phyloP scores from a whole-genome alignment of 2,113 vertebrate species.

The Eudyptes chrysolophus region DNA sequence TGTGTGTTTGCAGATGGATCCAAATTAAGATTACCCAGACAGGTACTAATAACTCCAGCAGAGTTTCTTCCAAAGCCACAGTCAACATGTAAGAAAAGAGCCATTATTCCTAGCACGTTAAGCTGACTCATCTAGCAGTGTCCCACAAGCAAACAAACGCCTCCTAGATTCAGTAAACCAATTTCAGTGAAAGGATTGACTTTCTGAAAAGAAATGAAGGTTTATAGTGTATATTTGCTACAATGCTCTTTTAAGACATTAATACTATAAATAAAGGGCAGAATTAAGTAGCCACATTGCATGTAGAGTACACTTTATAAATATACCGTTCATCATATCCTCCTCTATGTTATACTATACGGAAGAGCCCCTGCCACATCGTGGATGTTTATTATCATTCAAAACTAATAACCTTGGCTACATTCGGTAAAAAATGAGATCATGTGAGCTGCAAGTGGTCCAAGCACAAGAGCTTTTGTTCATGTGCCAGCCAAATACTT shows the following conservation, averaged over 20 bases:
- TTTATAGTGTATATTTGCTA: not conserved
- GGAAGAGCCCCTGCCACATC: not conserved
- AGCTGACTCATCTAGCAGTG: not conserved
- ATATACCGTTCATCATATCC: not conserved
- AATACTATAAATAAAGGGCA: not conserved
- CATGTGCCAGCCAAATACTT: not conserved
- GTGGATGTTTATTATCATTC: constrained; percentile 14
- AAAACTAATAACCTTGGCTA: not conserved
- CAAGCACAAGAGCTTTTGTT: not conserved
- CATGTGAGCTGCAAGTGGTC: not conserved
- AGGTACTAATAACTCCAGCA: not conserved
- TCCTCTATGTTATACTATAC: not conserved
- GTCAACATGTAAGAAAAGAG: not conserved
- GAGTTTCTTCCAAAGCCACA: not conserved
- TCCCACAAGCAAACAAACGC: not conserved
- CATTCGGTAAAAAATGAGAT: not conserved
- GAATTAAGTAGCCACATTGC: not conserved
- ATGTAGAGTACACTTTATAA: not conserved
- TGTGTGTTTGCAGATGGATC: not conserved
- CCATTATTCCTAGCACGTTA: not conserved
- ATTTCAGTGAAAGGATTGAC: not conserved
- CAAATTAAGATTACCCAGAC: not conserved
- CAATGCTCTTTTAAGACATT: not conserved
- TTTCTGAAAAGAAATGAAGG: not conserved
- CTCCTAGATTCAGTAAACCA: not conserved